These are phyloP conservation scores for Cyprinella venusta DNA, from an alignment of 2,797 vertebrate species.

Conservation along the genomic window DNA sequence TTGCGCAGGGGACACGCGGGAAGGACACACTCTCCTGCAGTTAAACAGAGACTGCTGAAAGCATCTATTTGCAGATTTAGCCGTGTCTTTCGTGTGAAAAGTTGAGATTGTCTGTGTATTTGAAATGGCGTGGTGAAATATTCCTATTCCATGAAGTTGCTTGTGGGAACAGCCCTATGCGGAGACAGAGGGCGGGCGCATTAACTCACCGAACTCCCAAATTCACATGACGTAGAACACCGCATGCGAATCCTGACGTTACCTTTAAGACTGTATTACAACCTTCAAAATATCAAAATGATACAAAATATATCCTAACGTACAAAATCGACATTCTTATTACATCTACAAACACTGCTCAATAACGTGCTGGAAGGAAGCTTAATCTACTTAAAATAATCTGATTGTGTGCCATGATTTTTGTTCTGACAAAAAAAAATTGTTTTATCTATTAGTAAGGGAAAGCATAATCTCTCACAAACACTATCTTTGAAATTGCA, in stretches of 20 bases:
- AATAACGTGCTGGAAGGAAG: background rate
- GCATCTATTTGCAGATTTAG: background rate
- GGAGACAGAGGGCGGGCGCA: slow-evolving; percentile 62
- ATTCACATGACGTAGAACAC: slow-evolving; percentile 47
- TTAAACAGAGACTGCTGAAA: background rate
- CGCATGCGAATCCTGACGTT: slow-evolving; percentile 41
- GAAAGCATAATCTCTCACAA: background rate
- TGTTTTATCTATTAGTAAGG: background rate
- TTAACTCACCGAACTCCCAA: slow-evolving; percentile 62
- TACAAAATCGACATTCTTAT: background rate
- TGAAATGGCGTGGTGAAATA: slow-evolving; percentile 4
- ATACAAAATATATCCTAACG: background rate
- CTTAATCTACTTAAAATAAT: background rate
- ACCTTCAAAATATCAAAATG: background rate
- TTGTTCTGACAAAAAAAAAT: background rate
- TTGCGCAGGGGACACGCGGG: slow-evolving; percentile 50
- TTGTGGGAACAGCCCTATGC: slow-evolving; percentile 78
- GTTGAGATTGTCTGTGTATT: background rate
- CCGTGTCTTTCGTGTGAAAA: background rate
- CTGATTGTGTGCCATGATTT: background rate
- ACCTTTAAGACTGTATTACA: background rate
- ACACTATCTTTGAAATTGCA: background rate
- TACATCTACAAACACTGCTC: background rate
- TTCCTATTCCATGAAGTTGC: slow-evolving; percentile 28
- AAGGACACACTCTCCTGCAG: slow-evolving; percentile 32